These are phyloP conservation scores for Buathra laborator DNA, from an alignment of 2,888 invertebrate genomes.

Conservation along the genomic window DNA sequence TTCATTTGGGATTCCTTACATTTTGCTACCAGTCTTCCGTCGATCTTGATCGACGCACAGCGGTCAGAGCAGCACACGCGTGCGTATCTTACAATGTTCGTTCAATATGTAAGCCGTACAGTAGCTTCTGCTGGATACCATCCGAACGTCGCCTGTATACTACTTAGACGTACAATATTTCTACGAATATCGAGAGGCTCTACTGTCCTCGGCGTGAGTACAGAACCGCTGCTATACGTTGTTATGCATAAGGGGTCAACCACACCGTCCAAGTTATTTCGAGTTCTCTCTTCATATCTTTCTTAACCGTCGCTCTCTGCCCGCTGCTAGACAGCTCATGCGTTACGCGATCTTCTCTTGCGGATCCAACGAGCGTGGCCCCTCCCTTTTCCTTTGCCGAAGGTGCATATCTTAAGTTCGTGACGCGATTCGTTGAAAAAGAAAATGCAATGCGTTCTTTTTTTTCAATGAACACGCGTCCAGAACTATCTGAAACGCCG, in stretches of 20 bases:
- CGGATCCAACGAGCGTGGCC: not conserved
- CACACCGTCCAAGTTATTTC: constrained; percentile 73
- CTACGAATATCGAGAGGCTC: not conserved
- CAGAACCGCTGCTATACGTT: constrained; percentile 13
- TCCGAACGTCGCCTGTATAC: not conserved
- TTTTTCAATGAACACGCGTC: too few relatives aligned
- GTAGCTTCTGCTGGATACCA: not conserved
- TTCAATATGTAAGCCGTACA: not conserved
- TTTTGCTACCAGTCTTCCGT: constrained; percentile 45
- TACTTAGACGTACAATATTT: not conserved
- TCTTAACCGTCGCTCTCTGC: constrained; percentile 12
- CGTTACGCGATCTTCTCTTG: constrained; percentile 17
- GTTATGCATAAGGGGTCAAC: constrained; percentile 69
- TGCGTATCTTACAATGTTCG: constrained; percentile 8
- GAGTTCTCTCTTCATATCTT: constrained; percentile 61
- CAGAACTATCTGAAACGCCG: not conserved
- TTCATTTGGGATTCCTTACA: constrained; percentile 47
- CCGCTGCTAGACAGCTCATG: constrained; percentile 58
- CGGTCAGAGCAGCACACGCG: constrained; percentile 1
- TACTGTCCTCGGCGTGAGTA: not conserved
- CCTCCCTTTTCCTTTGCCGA: not conserved
- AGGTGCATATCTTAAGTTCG: not conserved
- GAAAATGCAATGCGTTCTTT: not conserved
- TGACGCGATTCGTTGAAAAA: not conserved
- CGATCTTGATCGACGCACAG: constrained; percentile 46